A percentile compares a stretch with the other conserved stretches of the same genome.
Conservation (phyloP, 2,113 vertebrate species). For the Orcinus orca region DNA sequence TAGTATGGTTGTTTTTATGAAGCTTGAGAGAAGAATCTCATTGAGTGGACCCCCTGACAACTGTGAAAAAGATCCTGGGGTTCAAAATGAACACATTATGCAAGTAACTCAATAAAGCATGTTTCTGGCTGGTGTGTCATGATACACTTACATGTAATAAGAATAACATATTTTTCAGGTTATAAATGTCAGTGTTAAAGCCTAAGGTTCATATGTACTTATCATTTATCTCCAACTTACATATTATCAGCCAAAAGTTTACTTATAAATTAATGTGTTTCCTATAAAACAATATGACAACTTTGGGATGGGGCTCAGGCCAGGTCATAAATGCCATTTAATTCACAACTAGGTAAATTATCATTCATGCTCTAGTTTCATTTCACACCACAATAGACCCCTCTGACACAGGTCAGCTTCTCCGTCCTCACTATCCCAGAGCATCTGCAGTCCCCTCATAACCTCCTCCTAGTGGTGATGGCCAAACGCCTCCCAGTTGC, state of each 20-base stretch:
- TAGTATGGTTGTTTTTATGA: background rate
- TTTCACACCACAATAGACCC: background rate
- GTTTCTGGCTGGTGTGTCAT: background rate
- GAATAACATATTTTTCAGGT: background rate
- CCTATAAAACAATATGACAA: background rate
- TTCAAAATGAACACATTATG: background rate
- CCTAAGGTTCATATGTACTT: background rate
- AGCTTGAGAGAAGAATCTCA: background rate
- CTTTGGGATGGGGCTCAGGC: background rate
- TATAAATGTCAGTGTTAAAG: background rate
- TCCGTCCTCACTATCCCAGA: background rate
- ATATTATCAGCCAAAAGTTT: background rate
- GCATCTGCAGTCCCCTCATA: background rate
- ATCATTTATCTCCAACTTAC: background rate
- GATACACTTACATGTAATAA: background rate
- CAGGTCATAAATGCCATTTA: background rate
- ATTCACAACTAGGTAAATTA: background rate
- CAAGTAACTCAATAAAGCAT: background rate
- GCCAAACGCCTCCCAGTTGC: background rate
- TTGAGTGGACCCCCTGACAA: background rate
- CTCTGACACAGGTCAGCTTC: background rate
- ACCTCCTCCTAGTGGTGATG: background rate
- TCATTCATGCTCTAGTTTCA: background rate
- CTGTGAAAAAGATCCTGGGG: background rate
- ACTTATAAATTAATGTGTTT: background rate